Conservation (phyloP, 1,140 invertebrate species). For the Hermetia illucens region DNA sequence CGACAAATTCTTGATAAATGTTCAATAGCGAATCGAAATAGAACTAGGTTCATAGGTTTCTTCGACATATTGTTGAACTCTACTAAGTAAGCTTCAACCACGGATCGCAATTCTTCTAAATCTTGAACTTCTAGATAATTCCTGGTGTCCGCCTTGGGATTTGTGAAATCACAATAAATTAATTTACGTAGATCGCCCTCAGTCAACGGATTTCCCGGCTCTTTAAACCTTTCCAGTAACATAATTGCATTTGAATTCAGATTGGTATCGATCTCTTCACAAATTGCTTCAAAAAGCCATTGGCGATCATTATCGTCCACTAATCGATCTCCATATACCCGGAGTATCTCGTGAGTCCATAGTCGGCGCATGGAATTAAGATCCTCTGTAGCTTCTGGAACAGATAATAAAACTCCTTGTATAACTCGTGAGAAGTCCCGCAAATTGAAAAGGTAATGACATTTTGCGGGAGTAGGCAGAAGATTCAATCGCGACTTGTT, state of each 20-base stretch:
- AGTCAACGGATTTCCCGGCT: constrained; percentile 14
- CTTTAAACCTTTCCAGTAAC: constrained; percentile 28
- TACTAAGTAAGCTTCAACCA: constrained; percentile 80
- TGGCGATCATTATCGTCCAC: constrained; percentile 66
- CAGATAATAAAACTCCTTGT: constrained; percentile 80
- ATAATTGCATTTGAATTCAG: constrained; percentile 27
- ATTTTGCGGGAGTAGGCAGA: constrained; percentile 79
- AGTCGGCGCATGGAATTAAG: constrained; percentile 77
- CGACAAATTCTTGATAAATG: constrained; percentile 84
- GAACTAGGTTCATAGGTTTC: constrained; percentile 91
- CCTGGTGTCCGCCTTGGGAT: constrained; percentile 80
- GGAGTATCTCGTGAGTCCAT: constrained; percentile 88
- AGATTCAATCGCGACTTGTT: constrained; percentile 69
- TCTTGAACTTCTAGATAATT: constrained; percentile 81
- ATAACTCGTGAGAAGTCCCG: constrained; percentile 89
- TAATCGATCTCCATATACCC: constrained; percentile 88
- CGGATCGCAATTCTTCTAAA: constrained; percentile 61
- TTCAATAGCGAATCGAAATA: constrained; percentile 91
- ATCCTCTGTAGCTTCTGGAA: constrained; percentile 82
- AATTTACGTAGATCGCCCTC: constrained; percentile 62
- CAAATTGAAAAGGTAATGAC: constrained; percentile 90
- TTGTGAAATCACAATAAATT: constrained; percentile 90
- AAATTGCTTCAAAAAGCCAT: constrained; percentile 62
- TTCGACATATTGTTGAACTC: constrained; percentile 95
- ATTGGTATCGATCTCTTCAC: constrained; percentile 37